Evolutionary conservation across 2,113 vertebrate genomes (phyloP), one percentile per base, ranked within the genome.

Genomic region (Eptesicus fuscus): DNA sequence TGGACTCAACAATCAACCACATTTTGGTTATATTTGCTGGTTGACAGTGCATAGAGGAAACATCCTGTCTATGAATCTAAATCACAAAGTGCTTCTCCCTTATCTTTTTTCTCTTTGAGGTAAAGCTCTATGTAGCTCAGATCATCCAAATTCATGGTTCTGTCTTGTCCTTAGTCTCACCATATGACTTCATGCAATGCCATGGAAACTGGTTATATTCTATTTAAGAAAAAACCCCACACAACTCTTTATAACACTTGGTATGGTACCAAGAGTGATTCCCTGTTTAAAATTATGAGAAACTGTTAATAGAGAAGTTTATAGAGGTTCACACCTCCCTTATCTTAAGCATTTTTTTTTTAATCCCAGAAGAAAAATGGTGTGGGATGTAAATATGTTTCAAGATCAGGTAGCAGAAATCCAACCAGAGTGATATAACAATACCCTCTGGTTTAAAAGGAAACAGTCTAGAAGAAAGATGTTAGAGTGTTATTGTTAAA

Each of bases 311-410:
- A 88, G n/a, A 28, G 77, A 74, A 67, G 8, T 83, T n/a, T 90
- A 53, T 69, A 12, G 22, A 37, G 10, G 7, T 94, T 90, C 51
- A 56, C 9, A 67, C 9, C 25, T 70, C 7, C 25, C 8, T 42
- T 93, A 74, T 69, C 28, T 70, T 80, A 73, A 90, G 4, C 10
- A 79, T 85, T 65, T 85, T 96, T n/a, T n/a, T 89, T 96, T n/a
- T 90, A 69, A 42, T 73, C 47, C 44, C 51, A 71, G 30, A 71
- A 88, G 9, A 83, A 73, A 93, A 80, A 65, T 51, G 5, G 35
- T 65, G 5, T 3, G 53, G 35, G 84, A 61, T n/a, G 8, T 84
- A 91, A 91, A 17, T 65, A 49, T 28, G 3, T 83, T 80, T 95
- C 40, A 84, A 71, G 37, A 11, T 56, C 32, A 87, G 49, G 47